A percentile compares a stretch with the other conserved stretches of the same genome.
Conservation (phyloP, 2,113 vertebrate species). For the Nymphicus hollandicus region DNA sequence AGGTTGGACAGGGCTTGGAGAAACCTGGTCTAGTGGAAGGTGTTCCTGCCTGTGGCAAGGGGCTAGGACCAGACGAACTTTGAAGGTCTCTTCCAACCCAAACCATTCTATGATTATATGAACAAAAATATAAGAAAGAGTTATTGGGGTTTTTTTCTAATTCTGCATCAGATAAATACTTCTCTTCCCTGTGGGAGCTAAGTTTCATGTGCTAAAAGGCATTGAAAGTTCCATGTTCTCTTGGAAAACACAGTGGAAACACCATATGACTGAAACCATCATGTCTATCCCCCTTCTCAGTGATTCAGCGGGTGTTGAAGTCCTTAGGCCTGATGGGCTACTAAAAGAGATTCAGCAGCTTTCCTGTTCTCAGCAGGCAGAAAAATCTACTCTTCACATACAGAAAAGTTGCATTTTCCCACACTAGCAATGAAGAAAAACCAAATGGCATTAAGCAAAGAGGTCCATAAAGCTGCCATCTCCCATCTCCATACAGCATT, state of each 20-base stretch:
- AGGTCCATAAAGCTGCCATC: not conserved
- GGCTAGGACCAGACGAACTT: not conserved
- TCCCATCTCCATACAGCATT: not conserved
- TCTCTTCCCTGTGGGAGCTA: slow-evolving; percentile 27
- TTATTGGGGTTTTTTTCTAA: not conserved
- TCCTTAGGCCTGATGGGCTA: not conserved
- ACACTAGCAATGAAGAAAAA: not conserved
- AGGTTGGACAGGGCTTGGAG: not conserved
- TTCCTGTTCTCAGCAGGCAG: not conserved
- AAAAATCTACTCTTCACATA: not conserved
- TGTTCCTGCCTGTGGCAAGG: not conserved
- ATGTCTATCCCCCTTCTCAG: not conserved
- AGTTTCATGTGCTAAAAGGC: slow-evolving; percentile 30
- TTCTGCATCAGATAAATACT: slow-evolving; percentile 2
- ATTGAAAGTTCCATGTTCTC: slow-evolving; percentile 25
- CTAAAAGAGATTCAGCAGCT: not conserved
- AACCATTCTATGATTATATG: not conserved
- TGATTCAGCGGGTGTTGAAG: not conserved
- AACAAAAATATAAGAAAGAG: slow-evolving; percentile 25
- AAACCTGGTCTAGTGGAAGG: not conserved
- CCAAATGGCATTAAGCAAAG: not conserved
- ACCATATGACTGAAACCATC: not conserved
- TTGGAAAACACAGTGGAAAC: not conserved
- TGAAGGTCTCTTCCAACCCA: not conserved
- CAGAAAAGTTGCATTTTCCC: not conserved